Evolutionary conservation across 2,113 vertebrate genomes (phyloP).

Genomic region (Silurus glanis): DNA sequence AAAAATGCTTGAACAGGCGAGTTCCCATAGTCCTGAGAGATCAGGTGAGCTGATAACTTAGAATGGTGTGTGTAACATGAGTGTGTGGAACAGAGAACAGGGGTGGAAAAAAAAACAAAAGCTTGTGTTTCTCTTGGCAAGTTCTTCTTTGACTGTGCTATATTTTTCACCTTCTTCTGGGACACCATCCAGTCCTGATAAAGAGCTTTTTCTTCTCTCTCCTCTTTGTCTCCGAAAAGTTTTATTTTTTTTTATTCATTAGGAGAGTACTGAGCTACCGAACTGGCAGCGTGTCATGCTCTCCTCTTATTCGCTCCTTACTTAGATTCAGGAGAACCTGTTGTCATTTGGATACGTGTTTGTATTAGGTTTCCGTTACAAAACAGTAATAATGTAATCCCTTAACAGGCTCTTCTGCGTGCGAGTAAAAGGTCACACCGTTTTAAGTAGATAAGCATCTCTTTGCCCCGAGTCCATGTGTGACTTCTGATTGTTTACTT

Average conservation of each 20-base stretch:
- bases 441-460: background rate
- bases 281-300: slow-evolving; percentile 10
- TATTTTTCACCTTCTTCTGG: slow-evolving; percentile 14
- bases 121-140: slow-evolving; percentile 42
- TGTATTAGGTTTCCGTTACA: slow-evolving; percentile 13
- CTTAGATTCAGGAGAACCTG: slow-evolving; percentile 29
- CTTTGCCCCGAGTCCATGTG: background rate
- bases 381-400: no score
- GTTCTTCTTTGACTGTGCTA: slow-evolving; percentile 8
- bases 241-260: slow-evolving; percentile 6
- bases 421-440: background rate
- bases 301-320: slow-evolving; percentile 28
- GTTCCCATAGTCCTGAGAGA: slow-evolving; percentile 55
- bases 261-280: background rate
- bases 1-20: slow-evolving; percentile 51
- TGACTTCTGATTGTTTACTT: background rate
- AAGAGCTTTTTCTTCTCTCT: slow-evolving; percentile 36
- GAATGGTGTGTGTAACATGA: slow-evolving; percentile 31
- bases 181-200: slow-evolving; percentile 44
- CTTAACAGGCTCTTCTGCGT: background rate
- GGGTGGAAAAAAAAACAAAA: background rate
- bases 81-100: slow-evolving; percentile 24
- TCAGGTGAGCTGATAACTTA: slow-evolving; percentile 42
- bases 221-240: slow-evolving; percentile 38
- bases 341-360: slow-evolving; percentile 16